A percentile compares a stretch with the other conserved stretches of the same genome.
These are phyloP conservation scores for Seladonia tumulorum DNA, from an alignment of 2,888 invertebrate genomes.

Conservation along the genomic window DNA sequence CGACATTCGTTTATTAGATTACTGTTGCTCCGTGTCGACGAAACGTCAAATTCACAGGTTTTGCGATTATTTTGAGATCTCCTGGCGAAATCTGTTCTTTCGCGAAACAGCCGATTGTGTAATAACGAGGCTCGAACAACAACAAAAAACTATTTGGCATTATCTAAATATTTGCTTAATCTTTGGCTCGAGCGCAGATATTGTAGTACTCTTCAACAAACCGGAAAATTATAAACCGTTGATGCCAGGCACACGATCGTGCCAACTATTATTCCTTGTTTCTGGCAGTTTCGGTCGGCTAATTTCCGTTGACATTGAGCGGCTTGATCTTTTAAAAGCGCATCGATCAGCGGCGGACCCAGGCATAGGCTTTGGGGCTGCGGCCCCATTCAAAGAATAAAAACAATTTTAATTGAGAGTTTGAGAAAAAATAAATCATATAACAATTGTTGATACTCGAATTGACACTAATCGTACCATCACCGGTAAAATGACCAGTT, in stretches of 20 bases:
- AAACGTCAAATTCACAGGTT: slow-evolving; percentile 1
- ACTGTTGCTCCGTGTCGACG: background rate
- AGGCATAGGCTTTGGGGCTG: no score
- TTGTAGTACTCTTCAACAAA: slow-evolving; percentile 19
- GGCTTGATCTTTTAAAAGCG: background rate
- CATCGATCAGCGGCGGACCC: background rate
- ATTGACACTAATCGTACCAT: no score
- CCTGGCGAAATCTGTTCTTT: background rate
- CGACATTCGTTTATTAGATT: background rate
- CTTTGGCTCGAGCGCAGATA: slow-evolving; percentile 39
- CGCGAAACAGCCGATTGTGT: background rate
- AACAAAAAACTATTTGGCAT: slow-evolving; percentile 30
- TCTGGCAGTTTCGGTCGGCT: slow-evolving; percentile 24
- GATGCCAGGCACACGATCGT: slow-evolving; percentile 32
- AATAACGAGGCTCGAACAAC: slow-evolving; percentile 9
- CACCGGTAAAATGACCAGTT: no score
- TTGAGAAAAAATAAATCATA: no score
- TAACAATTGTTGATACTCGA: no score
- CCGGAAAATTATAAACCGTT: background rate
- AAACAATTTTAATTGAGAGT: no score
- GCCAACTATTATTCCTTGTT: slow-evolving; percentile 45
- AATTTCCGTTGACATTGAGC: slow-evolving; percentile 5
- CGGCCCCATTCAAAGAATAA: no score
- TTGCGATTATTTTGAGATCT: slow-evolving; percentile 25
- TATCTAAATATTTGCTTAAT: slow-evolving; percentile 29